Base-by-base conservation (phyloP, 1,140 invertebrate species). In the Lepidotrigona ventralis region DNA sequence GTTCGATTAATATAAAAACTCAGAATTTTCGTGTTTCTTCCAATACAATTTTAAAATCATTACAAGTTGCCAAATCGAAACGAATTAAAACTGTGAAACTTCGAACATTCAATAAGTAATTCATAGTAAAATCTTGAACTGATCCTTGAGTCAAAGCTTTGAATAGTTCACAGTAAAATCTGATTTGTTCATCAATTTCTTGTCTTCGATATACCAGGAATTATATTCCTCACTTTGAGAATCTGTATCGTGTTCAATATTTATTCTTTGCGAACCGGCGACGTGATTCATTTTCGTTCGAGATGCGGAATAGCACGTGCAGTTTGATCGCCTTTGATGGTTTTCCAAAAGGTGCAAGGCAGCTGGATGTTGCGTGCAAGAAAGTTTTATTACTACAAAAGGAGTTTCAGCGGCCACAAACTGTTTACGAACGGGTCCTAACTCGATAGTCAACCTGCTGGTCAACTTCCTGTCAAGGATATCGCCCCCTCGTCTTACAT, bases 351-450 rank as follows among this genome's bases (percentile, higher is more conserved):
- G 2, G 29, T n/a, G 21, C 1, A 56, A 56, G 72, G 12, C 54
- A n/a, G 19, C 4, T 11, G 21, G 26, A 33, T 33, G 21, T 53
- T 54, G 26, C 54, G 72, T 58, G 54, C 33, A 39, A 58, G 14
- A n/a, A 51, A 71, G 69, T 71, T 71, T 74, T 74, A 58, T 74
- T 74, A 58, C 29, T 17, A 58, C 69, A 71, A 71, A 71, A 51
- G 69, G 69, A 51, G 69, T 71, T 46, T 71, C 46, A 19, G 15
- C 15, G n/a, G 46, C 46, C n/a, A 26, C 46, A 71, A 71, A 71
- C 69, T 71, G 69, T 53, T 26, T 46, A 71, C n/a, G 69, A 26
- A 71, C 69, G 15, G 46, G 39, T 19, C 46, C 14, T 53, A 71
- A 71, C 15, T 15, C n/a, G 69, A 71, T 51, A 51, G n/a, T 51